Percentiles rank a stretch among this genome's conserved stretches.
Evolutionary conservation across 1,140 invertebrate species (phyloP).

Genomic region (Schlechtendalia chinensis): DNA sequence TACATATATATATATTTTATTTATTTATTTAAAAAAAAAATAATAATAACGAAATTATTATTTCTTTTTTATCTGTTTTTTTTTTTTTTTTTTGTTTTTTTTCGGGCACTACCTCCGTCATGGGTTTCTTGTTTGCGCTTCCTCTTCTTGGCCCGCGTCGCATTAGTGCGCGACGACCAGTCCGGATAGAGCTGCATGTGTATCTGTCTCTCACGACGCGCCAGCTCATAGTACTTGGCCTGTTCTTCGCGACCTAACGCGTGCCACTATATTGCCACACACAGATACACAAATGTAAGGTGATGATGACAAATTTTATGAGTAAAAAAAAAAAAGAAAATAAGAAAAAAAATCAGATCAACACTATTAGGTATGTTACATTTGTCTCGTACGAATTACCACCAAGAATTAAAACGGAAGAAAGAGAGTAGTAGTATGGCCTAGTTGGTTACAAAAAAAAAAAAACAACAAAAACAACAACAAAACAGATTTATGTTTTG

Average conservation of each 20-base stretch:
- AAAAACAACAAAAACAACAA: background rate
- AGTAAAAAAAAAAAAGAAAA: conserved; percentile 24
- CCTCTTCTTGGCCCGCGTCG: conserved; percentile 97
- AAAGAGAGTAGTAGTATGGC: conserved; percentile 37
- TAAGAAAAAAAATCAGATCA: conserved; percentile 21
- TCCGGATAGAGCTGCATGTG: conserved; percentile 99
- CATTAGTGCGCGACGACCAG: conserved; percentile 98
- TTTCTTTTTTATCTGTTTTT: conserved; percentile 24
- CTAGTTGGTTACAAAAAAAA: conserved; percentile 24
- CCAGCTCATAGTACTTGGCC: conserved; percentile 99
- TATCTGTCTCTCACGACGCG: conserved; percentile 93
- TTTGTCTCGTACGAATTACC: conserved; percentile 39
- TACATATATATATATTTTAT: conserved; percentile 35
- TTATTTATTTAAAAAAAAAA: background rate
- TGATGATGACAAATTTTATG: conserved; percentile 29
- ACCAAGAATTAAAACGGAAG: conserved; percentile 45
- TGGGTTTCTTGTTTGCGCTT: conserved; percentile 97
- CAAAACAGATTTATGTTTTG: background rate
- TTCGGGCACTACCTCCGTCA: conserved; percentile 77
- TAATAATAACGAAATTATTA: too few species aligned
- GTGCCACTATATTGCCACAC: conserved; percentile 97
- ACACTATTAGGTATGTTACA: conserved; percentile 41
- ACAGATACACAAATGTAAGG: conserved; percentile 72
- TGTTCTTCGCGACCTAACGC: conserved; percentile 96
- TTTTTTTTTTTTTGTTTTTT: conserved; percentile 40